Percentiles rank a stretch among this genome's conserved stretches.
Evolutionary conservation across 2,797 vertebrate species (phyloP).

Genomic region (Rhinophrynus dorsalis): DNA sequence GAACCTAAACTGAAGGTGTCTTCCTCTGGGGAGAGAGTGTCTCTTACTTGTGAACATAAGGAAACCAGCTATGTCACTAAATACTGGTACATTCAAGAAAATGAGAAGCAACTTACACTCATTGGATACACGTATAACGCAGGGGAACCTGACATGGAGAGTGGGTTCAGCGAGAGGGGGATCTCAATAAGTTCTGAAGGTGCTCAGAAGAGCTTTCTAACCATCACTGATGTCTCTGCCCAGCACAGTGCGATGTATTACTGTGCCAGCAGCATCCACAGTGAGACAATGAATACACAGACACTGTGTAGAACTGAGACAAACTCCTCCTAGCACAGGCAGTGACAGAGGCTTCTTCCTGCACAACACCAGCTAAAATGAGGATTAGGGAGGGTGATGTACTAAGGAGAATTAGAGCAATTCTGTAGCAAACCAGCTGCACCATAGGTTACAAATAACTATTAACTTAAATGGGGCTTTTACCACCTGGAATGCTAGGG

Average conservation of each 20-base stretch:
- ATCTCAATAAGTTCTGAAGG: not conserved
- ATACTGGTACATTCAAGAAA: conserved; percentile 18
- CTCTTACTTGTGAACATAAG: not conserved
- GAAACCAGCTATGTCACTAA: not conserved
- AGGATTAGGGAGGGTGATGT: too few species aligned
- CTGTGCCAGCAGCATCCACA: conserved; percentile 27
- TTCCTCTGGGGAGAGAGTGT: not conserved
- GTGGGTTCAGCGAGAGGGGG: not conserved
- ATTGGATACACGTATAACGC: conserved; percentile 8
- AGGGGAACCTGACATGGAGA: not conserved
- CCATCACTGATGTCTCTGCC: not conserved
- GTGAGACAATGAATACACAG: not conserved
- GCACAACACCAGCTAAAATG: too few species aligned
- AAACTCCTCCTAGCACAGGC: too few species aligned
- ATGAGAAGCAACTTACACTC: not conserved
- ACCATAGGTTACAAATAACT: too few species aligned
- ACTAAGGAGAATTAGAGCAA: too few species aligned
- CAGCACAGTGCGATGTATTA: conserved; percentile 14
- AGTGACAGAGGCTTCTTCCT: too few species aligned
- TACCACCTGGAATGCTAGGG: too few species aligned
- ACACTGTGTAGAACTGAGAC: not conserved
- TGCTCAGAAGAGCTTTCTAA: not conserved
- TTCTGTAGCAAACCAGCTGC: too few species aligned
- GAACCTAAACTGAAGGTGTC: not conserved
- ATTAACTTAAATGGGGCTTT: too few species aligned